A percentile compares a stretch with the other conserved stretches of the same genome.
Conservation (phyloP, 1,140 invertebrate genomes). For the Brachionus angularis region DNA sequence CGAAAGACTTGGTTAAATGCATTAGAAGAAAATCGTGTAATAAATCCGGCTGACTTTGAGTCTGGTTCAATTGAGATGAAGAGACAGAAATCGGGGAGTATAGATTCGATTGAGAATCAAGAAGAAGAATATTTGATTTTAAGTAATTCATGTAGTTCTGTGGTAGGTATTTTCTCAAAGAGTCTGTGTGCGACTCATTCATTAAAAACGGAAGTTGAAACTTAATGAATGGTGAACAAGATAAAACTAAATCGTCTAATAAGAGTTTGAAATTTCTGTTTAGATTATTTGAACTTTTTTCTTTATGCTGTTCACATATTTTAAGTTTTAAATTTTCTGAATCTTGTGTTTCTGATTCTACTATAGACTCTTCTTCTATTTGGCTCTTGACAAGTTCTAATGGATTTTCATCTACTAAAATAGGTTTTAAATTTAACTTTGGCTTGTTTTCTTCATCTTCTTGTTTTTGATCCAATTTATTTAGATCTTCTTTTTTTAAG, state of each 20-base stretch:
- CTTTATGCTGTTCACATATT: conserved; percentile 24
- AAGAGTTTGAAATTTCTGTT: conserved; percentile 66
- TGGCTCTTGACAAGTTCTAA: background rate
- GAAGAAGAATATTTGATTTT: conserved; percentile 45
- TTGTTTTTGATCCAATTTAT: background rate
- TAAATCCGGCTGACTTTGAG: conserved; percentile 46
- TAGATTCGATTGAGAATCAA: no score
- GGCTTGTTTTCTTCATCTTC: background rate
- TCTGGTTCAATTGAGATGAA: no score
- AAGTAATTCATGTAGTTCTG: conserved; percentile 67
- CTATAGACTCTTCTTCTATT: background rate
- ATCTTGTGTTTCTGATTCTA: no score
- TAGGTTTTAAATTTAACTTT: background rate
- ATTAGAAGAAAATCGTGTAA: conserved; percentile 38
- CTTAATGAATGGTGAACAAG: conserved; percentile 77
- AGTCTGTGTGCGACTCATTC: conserved; percentile 73
- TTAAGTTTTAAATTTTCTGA: background rate
- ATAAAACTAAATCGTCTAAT: conserved; percentile 71
- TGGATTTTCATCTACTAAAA: conserved; percentile 6
- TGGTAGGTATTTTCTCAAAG: conserved; percentile 72
- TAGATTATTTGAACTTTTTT: conserved; percentile 55
- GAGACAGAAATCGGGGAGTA: no score
- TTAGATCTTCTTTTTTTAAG: no score
- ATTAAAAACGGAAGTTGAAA: conserved; percentile 81
- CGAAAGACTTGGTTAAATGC: conserved; percentile 8